phyloP scores from a whole-genome alignment of 2,113 vertebrate genomes.

The Atherinomorus stipes region DNA sequence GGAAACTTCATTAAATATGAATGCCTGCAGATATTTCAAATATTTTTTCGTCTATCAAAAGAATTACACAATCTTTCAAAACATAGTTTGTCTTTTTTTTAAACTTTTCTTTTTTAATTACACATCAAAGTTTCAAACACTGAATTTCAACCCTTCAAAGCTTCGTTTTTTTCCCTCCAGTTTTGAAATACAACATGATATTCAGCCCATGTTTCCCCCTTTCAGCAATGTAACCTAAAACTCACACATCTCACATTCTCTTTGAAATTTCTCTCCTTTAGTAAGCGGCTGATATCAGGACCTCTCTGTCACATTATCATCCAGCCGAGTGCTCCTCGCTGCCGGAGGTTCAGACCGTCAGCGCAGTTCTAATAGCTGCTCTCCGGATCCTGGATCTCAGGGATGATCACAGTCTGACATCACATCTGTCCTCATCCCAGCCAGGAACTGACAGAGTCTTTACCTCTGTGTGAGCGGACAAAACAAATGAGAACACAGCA shows the following conservation, averaged over 20 bases:
- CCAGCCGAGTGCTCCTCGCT: conserved; percentile 11
- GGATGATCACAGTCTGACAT: not conserved
- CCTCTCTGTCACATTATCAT: not conserved
- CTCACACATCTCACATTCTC: conserved; percentile 28
- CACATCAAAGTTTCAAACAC: not conserved
- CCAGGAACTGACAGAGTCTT: conserved; percentile 10
- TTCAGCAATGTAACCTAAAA: conserved; percentile 6
- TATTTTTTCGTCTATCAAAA: not conserved
- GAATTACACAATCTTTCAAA: not conserved
- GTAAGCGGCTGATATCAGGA: conserved; percentile 1
- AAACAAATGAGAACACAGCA: conserved; percentile 50
- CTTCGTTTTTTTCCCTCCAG: not conserved
- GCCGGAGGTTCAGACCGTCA: conserved; percentile 3
- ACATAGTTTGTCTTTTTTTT: not conserved
- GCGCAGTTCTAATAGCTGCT: conserved; percentile 11
- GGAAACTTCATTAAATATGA: too few relatives aligned
- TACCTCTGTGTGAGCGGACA: conserved; percentile 25
- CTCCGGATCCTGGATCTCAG: not conserved
- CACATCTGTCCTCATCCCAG: not conserved
- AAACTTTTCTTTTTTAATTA: not conserved
- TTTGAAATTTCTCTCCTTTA: conserved; percentile 27
- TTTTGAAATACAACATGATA: not conserved
- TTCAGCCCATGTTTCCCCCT: not conserved
- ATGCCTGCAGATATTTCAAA: too few relatives aligned
- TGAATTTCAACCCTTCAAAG: not conserved